These are phyloP conservation scores for Caenorhabditis drosophilae DNA, from an alignment of 2,888 invertebrate species.

Conservation along the genomic window DNA sequence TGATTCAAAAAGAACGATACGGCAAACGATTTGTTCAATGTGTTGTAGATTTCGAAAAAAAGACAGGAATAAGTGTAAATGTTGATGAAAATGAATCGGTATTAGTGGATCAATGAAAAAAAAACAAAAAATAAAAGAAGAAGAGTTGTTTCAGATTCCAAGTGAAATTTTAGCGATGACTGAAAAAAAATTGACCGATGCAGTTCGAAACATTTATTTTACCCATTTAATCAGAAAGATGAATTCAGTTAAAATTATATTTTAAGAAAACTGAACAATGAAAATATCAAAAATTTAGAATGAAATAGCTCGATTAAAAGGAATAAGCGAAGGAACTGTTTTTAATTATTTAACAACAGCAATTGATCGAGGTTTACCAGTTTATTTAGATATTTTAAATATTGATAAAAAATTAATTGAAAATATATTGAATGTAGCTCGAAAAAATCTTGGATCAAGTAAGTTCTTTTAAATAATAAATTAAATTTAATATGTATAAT, in stretches of 20 bases:
- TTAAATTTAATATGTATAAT: not conserved
- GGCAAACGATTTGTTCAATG: slow-evolving; percentile 30
- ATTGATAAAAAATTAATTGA: slow-evolving; percentile 35
- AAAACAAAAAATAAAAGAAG: not conserved
- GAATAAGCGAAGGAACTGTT: slow-evolving; percentile 31
- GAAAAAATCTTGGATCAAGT: slow-evolving; percentile 13
- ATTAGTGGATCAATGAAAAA: too few species aligned
- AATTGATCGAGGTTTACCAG: slow-evolving; percentile 49
- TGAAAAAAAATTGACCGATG: slow-evolving; percentile 16
- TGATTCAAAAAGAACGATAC: slow-evolving; percentile 15
- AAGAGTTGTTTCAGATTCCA: slow-evolving; percentile 14
- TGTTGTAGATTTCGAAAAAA: slow-evolving; percentile 29
- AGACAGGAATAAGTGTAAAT: slow-evolving; percentile 21
- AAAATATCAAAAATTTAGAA: slow-evolving; percentile 22
- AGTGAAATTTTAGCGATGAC: slow-evolving; percentile 3
- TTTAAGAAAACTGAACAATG: not conserved
- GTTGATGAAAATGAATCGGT: slow-evolving; percentile 20
- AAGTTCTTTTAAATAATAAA: not conserved
- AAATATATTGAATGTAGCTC: slow-evolving; percentile 22
- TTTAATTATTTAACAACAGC: slow-evolving; percentile 32
- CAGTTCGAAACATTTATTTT: slow-evolving; percentile 17
- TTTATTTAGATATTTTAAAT: slow-evolving; percentile 45
- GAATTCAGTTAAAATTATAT: slow-evolving; percentile 6
- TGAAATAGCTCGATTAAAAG: slow-evolving; percentile 13
- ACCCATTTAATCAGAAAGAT: slow-evolving; percentile 15